These are phyloP conservation scores for Cebus imitator DNA, from an alignment of 2,113 vertebrate genomes.

Conservation along the genomic window DNA sequence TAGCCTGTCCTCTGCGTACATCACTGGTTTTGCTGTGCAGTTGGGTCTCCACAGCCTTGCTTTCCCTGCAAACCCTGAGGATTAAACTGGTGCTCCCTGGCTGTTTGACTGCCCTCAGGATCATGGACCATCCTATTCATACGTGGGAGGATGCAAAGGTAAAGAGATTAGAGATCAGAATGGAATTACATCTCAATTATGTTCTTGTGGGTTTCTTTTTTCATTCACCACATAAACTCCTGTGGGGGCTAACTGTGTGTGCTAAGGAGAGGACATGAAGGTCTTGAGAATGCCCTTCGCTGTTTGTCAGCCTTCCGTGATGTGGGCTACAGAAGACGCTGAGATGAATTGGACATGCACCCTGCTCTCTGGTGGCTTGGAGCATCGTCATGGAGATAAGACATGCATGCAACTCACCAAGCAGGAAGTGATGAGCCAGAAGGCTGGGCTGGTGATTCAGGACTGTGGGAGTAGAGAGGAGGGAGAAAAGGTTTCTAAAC, in stretches of 20 bases:
- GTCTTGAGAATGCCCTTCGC: neutral
- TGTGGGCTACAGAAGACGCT: neutral
- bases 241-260: neutral
- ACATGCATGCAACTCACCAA: neutral
- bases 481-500: conserved; percentile 3
- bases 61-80: neutral
- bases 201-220: neutral
- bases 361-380: neutral
- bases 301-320: too few species aligned
- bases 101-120: neutral
- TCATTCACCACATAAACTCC: neutral
- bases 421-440: conserved; percentile 41
- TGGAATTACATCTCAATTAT: neutral
- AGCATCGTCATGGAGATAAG: conserved; percentile 7
- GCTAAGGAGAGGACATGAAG: neutral
- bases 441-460: conserved; percentile 41
- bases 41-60: neutral
- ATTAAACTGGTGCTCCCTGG: neutral
- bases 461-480: conserved; percentile 55
- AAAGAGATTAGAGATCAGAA: neutral
- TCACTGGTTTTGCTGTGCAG: neutral
- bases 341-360: neutral
- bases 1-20: fast-evolving
- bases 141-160: fast-evolving
- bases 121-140: neutral